A percentile compares a stretch with the other conserved stretches of the same genome.
Conservation (phyloP, 2,113 vertebrate genomes). For the Hemicordylus capensis region DNA sequence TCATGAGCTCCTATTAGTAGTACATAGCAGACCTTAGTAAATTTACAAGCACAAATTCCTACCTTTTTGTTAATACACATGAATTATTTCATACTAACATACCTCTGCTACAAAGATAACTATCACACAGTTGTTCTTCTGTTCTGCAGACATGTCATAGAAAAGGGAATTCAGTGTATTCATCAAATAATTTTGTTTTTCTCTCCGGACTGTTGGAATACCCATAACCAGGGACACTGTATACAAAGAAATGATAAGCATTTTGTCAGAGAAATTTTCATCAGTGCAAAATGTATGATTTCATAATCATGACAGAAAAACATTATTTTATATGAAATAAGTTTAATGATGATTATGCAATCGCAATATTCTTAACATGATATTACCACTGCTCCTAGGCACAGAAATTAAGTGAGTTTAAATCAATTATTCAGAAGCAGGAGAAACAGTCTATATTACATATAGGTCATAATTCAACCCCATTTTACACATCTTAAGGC, state of each 20-base stretch:
- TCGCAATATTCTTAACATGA: background rate
- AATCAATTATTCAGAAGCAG: background rate
- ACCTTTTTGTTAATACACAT: background rate
- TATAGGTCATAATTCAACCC: background rate
- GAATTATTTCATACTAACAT: conserved; percentile 13
- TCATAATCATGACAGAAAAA: background rate
- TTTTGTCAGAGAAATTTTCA: background rate
- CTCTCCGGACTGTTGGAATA: conserved; percentile 84
- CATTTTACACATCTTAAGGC: background rate
- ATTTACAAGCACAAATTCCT: background rate
- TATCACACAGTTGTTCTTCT: conserved; percentile 80
- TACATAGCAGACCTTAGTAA: background rate
- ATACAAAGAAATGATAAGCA: conserved; percentile 12
- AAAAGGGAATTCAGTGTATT: conserved; percentile 83
- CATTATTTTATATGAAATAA: too few species aligned
- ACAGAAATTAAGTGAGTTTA: background rate
- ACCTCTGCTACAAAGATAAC: conserved; percentile 91
- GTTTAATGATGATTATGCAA: background rate
- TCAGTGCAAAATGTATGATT: background rate
- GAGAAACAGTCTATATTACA: background rate
- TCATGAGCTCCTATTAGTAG: background rate
- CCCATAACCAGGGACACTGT: conserved; percentile 89
- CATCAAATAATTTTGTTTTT: conserved; percentile 83
- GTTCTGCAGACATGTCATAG: conserved; percentile 70
- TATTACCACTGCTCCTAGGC: background rate